Conservation (phyloP, 2,113 vertebrate species). For the Erythrocebus patas region DNA sequence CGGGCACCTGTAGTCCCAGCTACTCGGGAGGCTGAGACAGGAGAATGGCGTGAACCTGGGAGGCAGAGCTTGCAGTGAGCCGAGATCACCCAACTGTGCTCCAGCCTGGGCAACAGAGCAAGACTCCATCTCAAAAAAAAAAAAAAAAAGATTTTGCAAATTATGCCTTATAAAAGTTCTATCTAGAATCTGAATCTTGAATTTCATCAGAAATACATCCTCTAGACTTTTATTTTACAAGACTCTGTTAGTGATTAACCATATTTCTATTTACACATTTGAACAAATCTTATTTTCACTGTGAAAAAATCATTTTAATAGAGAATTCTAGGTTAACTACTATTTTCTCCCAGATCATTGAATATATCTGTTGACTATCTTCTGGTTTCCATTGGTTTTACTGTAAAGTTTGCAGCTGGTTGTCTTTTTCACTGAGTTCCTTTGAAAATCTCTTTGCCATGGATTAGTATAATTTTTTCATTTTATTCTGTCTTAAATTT, state of each 20-base stretch:
- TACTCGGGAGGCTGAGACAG: no score
- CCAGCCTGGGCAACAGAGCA: no score
- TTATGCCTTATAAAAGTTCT: neutral
- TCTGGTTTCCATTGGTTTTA: neutral
- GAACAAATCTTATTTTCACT: neutral
- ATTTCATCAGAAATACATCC: neutral
- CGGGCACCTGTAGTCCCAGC: no score
- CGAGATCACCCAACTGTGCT: fast-evolving
- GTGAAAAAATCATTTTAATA: neutral
- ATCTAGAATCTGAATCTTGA: neutral
- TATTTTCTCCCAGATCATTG: neutral
- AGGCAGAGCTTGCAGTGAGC: no score
- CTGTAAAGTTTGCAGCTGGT: neutral
- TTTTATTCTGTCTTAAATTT: neutral
- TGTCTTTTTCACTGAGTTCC: neutral
- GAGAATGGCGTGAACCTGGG: no score
- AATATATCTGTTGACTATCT: neutral
- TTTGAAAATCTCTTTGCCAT: neutral
- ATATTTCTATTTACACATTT: neutral
- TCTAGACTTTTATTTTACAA: neutral
- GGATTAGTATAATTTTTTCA: neutral
- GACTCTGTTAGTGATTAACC: neutral
- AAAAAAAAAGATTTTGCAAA: neutral
- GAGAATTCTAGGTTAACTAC: neutral
- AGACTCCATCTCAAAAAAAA: no score